Conservation (phyloP, 2,113 vertebrate species). For the Azemiops feae region DNA sequence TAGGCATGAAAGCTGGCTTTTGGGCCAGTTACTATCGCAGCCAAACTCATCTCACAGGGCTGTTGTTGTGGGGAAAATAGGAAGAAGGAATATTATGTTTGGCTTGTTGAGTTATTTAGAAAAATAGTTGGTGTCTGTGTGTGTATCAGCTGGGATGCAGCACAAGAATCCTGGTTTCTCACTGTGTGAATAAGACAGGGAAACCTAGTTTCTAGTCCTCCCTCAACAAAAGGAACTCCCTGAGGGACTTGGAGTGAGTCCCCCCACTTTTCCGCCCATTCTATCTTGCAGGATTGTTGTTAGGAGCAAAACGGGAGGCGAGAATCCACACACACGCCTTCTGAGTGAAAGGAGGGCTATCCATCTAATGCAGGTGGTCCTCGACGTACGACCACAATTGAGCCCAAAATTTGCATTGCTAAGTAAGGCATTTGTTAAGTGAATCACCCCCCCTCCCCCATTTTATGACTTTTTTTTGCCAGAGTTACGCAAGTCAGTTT, state of each 20-base stretch:
- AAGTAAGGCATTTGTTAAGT: not conserved
- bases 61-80: not conserved
- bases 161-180: not conserved
- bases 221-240: not conserved
- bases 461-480: not conserved
- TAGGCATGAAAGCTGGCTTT: not conserved
- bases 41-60: no score
- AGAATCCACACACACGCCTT: not conserved
- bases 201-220: not conserved
- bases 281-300: not conserved
- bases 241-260: not conserved
- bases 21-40: no score
- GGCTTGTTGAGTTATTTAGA: not conserved
- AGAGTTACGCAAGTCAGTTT: not conserved
- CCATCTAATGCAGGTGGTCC: not conserved
- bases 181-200: not conserved
- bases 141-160: not conserved
- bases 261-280: not conserved
- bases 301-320: not conserved
- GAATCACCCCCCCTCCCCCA: no score
- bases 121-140: not conserved
- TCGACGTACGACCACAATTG: not conserved
- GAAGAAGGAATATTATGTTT: not conserved
- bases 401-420: not conserved
- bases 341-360: not conserved